Percentiles rank a stretch among this genome's conserved stretches.
These are phyloP conservation scores for Theristicus caerulescens DNA, from an alignment of 2,113 vertebrate genomes.

Conservation along the genomic window DNA sequence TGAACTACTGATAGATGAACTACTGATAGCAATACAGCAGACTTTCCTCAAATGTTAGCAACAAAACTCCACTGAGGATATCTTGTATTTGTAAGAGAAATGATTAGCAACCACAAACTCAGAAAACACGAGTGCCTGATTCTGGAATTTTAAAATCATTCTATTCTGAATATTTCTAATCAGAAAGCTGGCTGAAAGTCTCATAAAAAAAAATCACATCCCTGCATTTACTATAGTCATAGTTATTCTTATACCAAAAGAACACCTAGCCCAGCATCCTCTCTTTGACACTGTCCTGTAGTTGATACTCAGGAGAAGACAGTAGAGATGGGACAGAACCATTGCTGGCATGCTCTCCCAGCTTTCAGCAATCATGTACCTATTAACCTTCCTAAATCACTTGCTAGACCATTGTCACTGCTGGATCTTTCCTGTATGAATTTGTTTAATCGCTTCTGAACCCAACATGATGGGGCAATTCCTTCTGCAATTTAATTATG, in stretches of 20 bases:
- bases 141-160: background rate
- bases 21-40: background rate
- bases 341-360: background rate
- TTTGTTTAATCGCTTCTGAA: background rate
- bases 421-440: background rate
- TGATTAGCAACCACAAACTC: background rate
- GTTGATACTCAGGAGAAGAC: background rate
- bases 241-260: background rate
- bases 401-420: background rate
- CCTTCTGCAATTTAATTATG: background rate
- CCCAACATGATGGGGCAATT: background rate
- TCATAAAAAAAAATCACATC: background rate
- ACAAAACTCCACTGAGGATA: background rate
- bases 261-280: background rate
- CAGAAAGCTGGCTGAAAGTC: background rate
- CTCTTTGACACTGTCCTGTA: background rate
- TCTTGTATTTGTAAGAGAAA: background rate
- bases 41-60: background rate
- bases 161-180: background rate
- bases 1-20: background rate
- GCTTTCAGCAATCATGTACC: background rate
- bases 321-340: background rate
- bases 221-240: background rate
- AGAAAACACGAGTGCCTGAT: background rate
- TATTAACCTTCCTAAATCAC: background rate